phyloP scores from a whole-genome alignment of 2,797 vertebrate species.

The Taeniopygia guttata region DNA sequence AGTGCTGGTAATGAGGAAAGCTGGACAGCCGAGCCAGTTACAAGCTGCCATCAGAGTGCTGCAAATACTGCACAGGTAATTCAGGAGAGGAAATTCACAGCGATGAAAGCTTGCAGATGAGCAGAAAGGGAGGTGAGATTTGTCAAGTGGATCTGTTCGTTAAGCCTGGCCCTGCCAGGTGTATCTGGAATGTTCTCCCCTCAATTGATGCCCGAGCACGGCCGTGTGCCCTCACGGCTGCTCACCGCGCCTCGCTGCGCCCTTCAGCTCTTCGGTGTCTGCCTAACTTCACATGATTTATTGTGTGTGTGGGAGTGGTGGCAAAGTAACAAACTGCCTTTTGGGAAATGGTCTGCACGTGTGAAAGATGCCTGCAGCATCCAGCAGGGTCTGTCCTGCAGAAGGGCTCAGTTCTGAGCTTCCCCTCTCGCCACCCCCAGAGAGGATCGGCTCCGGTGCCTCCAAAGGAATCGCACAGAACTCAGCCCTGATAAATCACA shows the following conservation, averaged over 20 bases:
- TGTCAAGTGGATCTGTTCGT: not conserved
- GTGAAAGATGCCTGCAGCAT: not conserved
- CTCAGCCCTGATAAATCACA: not conserved
- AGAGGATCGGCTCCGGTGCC: accelerated
- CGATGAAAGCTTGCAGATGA: not conserved
- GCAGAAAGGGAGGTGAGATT: not conserved
- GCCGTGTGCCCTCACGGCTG: accelerated
- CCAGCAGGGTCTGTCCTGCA: not conserved
- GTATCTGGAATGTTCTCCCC: not conserved
- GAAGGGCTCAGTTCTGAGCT: not conserved
- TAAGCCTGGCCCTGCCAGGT: not conserved
- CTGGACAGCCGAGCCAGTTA: not conserved
- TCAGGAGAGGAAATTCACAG: not conserved
- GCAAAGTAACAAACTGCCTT: not conserved
- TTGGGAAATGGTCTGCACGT: not conserved
- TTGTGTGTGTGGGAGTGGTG: not conserved
- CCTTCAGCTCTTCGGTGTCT: not conserved
- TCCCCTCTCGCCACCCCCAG: accelerated
- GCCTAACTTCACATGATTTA: not conserved
- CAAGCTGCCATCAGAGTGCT: not conserved
- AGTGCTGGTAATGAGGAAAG: not conserved
- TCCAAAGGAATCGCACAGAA: not conserved
- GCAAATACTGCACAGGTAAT: not conserved
- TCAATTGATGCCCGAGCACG: conserved; percentile 4
- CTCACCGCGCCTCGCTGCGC: not conserved